Evolutionary conservation across 2,888 invertebrate genomes (phyloP).

Genomic region (Himalopsyche tibetana): DNA sequence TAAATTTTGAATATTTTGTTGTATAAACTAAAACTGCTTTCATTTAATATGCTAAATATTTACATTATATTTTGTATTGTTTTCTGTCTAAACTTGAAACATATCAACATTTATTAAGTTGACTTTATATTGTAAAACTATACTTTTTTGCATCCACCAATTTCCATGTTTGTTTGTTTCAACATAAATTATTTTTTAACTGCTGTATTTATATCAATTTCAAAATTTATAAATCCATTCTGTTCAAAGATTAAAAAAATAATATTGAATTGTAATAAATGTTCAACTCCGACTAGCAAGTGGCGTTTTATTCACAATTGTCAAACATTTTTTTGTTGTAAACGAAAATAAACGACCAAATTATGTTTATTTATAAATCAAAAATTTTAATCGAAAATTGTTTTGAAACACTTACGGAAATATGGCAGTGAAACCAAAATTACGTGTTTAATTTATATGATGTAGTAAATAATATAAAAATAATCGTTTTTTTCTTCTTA

Average conservation of each 20-base stretch:
- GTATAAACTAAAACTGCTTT: background rate
- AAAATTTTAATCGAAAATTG: no score
- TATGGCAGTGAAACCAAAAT: background rate
- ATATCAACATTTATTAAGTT: conserved; percentile 21
- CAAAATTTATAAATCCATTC: no score
- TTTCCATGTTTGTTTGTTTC: no score
- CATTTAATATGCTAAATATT: background rate
- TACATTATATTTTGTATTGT: background rate
- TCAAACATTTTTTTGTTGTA: no score
- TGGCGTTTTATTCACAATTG: no score
- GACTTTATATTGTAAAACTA: background rate
- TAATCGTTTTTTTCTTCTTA: background rate
- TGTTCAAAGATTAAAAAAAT: no score
- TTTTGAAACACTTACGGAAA: background rate
- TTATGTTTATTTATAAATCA: no score
- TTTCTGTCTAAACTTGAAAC: conserved; percentile 8
- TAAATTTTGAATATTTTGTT: background rate
- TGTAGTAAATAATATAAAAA: background rate
- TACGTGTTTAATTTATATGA: background rate
- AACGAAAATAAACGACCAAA: no score
- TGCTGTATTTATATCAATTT: no score
- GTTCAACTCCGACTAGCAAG: no score
- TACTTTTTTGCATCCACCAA: background rate
- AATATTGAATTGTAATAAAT: no score
- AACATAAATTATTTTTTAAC: no score